phyloP scores from a whole-genome alignment of 2,113 vertebrate species.

The Aptenodytes patagonicus region DNA sequence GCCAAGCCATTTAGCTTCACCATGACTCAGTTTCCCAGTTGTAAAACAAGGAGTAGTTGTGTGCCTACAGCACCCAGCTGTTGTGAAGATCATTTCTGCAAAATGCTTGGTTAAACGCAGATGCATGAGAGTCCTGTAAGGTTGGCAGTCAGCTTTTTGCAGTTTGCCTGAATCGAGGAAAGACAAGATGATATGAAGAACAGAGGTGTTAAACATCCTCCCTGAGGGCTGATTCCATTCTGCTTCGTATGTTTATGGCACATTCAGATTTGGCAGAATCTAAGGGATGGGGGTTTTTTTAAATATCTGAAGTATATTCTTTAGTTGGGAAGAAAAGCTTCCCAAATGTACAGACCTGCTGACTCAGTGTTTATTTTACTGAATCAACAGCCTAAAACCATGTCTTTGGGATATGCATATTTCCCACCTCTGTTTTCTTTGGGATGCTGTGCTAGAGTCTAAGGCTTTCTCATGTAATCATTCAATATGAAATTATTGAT shows the following conservation, averaged over 20 bases:
- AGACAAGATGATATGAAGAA: conserved; percentile 23
- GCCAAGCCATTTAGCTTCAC: not conserved
- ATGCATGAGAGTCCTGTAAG: conserved; percentile 10
- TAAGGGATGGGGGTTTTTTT: accelerated
- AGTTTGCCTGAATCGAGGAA: not conserved
- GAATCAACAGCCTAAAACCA: not conserved
- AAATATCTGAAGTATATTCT: not conserved
- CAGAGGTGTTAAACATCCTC: conserved; percentile 33
- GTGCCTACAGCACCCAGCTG: conserved; percentile 11
- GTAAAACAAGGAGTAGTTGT: conserved; percentile 16
- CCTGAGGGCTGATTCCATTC: not conserved
- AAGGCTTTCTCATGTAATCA: not conserved
- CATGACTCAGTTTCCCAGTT: conserved; percentile 11
- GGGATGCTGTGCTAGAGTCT: not conserved
- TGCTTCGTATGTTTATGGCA: not conserved
- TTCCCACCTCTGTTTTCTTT: not conserved
- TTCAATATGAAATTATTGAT: not conserved
- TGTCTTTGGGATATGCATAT: not conserved
- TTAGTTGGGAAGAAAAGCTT: not conserved
- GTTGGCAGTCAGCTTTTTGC: conserved; percentile 21
- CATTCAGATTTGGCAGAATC: not conserved
- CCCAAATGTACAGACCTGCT: not conserved
- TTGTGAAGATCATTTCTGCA: not conserved
- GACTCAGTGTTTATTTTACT: not conserved
- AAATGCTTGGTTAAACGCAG: not conserved